Base-by-base conservation (phyloP, 2,113 vertebrate genomes). In the Hystrix brachyura region DNA sequence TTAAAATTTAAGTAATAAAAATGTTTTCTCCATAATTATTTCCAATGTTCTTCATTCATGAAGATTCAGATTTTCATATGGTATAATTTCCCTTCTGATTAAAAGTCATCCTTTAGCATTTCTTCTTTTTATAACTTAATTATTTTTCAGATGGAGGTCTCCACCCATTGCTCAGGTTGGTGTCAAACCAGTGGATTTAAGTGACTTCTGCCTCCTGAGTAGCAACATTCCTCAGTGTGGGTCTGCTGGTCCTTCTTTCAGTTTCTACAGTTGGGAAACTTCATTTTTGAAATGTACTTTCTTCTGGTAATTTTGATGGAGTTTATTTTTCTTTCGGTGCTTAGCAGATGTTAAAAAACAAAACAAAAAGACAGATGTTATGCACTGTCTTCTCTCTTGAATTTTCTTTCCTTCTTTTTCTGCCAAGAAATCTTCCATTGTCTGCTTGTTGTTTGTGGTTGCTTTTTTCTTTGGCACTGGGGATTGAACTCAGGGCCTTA, bases 231-330 rank as follows among this genome's bases (percentile, higher is more conserved):
- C 19, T 60, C 55, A 18, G 55, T 60, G 6, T 19, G 13, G n/a
- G 34, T 89, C 69, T 79, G 15, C 53, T 34, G 11, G 57, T 32
- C 53, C 53, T 79, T 59, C 29, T 48, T 76, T 25, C 18, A 91
- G 25, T 23, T 90, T 85, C 69, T 15, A 6, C 57, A 62, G 79
- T 18, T 80, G 11, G 74, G 18, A 18, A 92, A 74, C 64, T 46
- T 96, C 53, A 34, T 1, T 76, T 92, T 81, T 78, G 76, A 57
- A 93, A 78, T 21, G 32, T 27, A 69, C 46, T 89, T 96, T 84
- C 53, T 21, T 21, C 19, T 72, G 71, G 71, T 46, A 46, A 25
- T 72, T 19, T 25, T 43, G 38, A 46, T 43, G 38, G 38, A 74
- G 46, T 9, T 64, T 82, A 81, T 82, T 43, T 14, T 60, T 14